Percentiles rank a stretch among this genome's conserved stretches.
Evolutionary conservation across 2,797 vertebrate species (phyloP).

Genomic region (Typhlichthys subterraneus): DNA sequence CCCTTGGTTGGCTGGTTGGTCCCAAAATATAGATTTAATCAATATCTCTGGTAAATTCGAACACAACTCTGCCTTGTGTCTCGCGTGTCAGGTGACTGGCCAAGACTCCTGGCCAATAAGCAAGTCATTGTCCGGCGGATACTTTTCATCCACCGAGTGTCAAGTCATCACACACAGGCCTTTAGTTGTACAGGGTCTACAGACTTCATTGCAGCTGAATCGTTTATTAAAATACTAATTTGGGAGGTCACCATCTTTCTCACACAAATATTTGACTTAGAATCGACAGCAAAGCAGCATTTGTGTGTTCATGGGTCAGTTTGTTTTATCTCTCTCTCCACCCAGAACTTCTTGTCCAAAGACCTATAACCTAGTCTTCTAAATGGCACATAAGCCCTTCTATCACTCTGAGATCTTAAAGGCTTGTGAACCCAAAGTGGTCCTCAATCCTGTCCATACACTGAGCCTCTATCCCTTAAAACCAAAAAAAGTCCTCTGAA

Average conservation of each 20-base stretch:
- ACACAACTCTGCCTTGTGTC: too few relatives aligned
- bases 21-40: too few relatives aligned
- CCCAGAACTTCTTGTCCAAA: constrained; percentile 50
- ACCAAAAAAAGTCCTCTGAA: constrained; percentile 18
- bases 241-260: not conserved
- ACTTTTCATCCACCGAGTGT: too few relatives aligned
- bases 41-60: too few relatives aligned
- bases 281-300: constrained; percentile 12
- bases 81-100: too few relatives aligned
- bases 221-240: not conserved
- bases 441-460: constrained; percentile 46
- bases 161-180: too few relatives aligned
- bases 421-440: constrained; percentile 43
- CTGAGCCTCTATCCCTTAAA: constrained; percentile 46
- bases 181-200: too few relatives aligned
- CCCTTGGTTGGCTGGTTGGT: too few relatives aligned
- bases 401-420: constrained; percentile 24
- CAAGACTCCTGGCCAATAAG: too few relatives aligned
- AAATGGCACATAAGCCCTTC: constrained; percentile 47
- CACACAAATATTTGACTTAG: too few relatives aligned
- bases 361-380: constrained; percentile 57
- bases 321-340: constrained; percentile 39
- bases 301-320: constrained; percentile 3
- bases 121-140: too few relatives aligned
- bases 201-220: too few relatives aligned